Conservation (phyloP, 2,888 invertebrate genomes). For the Escarpia spicata region DNA sequence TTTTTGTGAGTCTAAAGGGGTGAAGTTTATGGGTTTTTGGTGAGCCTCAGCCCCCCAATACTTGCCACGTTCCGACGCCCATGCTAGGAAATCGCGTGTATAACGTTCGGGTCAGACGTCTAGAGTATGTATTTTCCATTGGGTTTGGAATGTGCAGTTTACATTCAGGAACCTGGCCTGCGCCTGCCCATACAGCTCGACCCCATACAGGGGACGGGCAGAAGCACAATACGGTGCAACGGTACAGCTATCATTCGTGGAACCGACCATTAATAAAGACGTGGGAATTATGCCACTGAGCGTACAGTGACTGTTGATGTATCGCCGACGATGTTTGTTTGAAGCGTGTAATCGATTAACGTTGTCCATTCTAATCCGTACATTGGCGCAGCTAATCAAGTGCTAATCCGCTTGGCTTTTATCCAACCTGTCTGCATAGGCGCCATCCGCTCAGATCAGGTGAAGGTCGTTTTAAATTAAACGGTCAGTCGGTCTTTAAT, state of each 20-base stretch:
- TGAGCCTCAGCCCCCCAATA: too few relatives aligned
- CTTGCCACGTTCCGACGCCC: too few relatives aligned
- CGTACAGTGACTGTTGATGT: neutral
- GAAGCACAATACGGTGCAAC: neutral
- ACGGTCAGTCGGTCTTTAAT: neutral
- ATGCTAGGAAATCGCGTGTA: too few relatives aligned
- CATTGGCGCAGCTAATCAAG: neutral
- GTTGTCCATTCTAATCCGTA: neutral
- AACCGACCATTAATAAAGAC: neutral
- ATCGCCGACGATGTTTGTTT: slow-evolving; percentile 4
- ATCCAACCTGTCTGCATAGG: neutral
- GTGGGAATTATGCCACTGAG: neutral
- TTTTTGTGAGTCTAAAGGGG: too few relatives aligned
- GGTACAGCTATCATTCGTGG: neutral
- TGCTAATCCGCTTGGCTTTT: neutral
- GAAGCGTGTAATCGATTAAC: neutral
- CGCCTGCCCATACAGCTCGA: too few relatives aligned
- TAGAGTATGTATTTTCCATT: too few relatives aligned
- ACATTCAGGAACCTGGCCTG: too few relatives aligned
- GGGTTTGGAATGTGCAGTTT: too few relatives aligned
- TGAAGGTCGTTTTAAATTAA: neutral
- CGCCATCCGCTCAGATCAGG: neutral
- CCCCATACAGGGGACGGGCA: neutral
- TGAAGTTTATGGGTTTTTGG: too few relatives aligned
- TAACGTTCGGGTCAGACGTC: too few relatives aligned